phyloP scores from a whole-genome alignment of 1,140 invertebrate genomes.

The Periplaneta americana region DNA sequence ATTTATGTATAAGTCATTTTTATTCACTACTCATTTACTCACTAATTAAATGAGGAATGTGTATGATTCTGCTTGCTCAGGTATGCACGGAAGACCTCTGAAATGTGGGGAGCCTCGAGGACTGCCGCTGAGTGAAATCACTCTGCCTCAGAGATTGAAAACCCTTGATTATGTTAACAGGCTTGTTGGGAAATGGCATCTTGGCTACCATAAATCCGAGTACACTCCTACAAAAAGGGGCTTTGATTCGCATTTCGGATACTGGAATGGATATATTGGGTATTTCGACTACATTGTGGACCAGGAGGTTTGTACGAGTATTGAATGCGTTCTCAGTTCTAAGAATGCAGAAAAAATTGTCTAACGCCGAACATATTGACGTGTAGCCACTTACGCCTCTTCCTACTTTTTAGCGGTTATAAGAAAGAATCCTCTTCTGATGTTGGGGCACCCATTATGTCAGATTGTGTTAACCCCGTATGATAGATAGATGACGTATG shows the following conservation, averaged over 20 bases:
- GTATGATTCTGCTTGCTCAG: conserved; percentile 32
- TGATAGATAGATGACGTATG: no score
- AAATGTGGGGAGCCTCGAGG: conserved; percentile 46
- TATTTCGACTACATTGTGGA: conserved; percentile 53
- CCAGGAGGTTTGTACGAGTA: not conserved
- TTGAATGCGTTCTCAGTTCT: no score
- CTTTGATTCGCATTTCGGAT: conserved; percentile 61
- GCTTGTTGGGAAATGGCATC: conserved; percentile 67
- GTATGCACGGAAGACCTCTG: conserved; percentile 51
- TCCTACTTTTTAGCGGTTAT: no score
- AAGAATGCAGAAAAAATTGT: no score
- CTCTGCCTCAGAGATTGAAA: conserved; percentile 48
- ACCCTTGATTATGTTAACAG: conserved; percentile 59
- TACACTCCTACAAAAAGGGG: conserved; percentile 56
- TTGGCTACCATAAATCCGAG: conserved; percentile 52
- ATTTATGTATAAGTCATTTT: no score
- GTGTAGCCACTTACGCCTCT: no score
- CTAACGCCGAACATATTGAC: no score
- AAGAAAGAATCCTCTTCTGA: no score
- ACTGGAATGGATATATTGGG: conserved; percentile 53
- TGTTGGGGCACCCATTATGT: no score
- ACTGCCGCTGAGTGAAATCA: conserved; percentile 44
- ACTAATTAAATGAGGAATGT: no score
- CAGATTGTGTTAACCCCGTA: no score
- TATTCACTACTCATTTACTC: no score